Evolutionary conservation across 2,888 invertebrate species (phyloP).

Genomic region (Agonum fuliginosum): DNA sequence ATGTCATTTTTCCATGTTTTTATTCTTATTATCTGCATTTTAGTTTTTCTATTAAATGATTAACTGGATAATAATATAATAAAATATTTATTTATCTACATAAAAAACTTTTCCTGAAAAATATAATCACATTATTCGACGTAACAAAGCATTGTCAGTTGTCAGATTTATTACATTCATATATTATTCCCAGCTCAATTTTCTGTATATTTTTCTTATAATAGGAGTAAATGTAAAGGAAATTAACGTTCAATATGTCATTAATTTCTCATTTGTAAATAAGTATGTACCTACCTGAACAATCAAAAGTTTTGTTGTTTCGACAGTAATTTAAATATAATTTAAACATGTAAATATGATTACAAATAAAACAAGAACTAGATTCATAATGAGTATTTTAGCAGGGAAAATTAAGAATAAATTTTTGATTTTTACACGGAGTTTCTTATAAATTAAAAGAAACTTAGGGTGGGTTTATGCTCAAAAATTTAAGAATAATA

Average conservation of each 20-base stretch:
- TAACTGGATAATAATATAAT: too few species aligned
- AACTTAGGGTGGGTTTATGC: too few species aligned
- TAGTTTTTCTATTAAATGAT: too few species aligned
- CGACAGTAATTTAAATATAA: conserved; percentile 6
- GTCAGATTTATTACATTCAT: conserved; percentile 10
- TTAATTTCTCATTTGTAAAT: conserved; percentile 36
- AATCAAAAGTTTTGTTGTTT: conserved; percentile 18
- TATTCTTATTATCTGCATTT: too few species aligned
- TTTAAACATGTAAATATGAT: not conserved
- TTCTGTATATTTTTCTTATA: not conserved
- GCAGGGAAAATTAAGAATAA: too few species aligned
- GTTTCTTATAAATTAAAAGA: too few species aligned
- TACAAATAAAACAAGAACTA: not conserved
- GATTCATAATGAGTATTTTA: too few species aligned
- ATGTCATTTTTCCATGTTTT: too few species aligned
- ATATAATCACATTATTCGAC: not conserved
- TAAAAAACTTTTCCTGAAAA: not conserved
- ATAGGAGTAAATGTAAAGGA: not conserved
- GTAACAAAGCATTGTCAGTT: not conserved
- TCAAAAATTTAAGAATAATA: too few species aligned
- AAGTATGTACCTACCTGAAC: not conserved
- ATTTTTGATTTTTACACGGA: conserved; percentile 6
- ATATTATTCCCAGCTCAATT: not conserved
- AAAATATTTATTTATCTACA: too few species aligned
- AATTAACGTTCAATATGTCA: conserved; percentile 33